These are phyloP conservation scores for Tragelaphus eurycerus DNA, from an alignment of 2,797 vertebrate genomes.

Conservation along the genomic window DNA sequence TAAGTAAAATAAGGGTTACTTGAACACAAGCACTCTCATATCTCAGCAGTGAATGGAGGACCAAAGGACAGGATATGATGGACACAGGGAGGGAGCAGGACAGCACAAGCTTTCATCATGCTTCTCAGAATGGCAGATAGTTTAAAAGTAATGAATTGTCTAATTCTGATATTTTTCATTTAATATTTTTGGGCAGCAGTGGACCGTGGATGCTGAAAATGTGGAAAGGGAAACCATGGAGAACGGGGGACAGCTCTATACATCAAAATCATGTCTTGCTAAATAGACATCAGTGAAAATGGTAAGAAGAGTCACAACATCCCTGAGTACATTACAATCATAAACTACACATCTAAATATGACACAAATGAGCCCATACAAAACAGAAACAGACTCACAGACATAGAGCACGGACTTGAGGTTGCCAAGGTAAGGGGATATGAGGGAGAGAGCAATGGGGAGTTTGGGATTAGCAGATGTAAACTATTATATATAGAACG, in stretches of 20 bases:
- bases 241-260: background rate
- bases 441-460: background rate
- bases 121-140: background rate
- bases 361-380: background rate
- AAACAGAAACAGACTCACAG: background rate
- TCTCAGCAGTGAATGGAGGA: background rate
- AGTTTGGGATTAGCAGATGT: background rate
- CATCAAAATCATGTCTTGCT: background rate
- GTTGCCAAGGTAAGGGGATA: background rate
- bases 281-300: background rate
- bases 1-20: background rate
- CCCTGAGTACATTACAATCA: background rate
- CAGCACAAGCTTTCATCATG: background rate
- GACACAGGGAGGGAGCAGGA: background rate
- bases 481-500: background rate
- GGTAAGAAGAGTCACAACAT: background rate
- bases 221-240: background rate
- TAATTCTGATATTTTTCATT: background rate
- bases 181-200: background rate
- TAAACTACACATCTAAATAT: background rate
- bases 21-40: background rate
- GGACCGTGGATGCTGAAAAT: background rate
- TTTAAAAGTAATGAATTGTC: background rate
- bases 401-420: background rate
- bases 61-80: background rate